Conservation (phyloP, 2,888 invertebrate species). For the Metellina segmentata region DNA sequence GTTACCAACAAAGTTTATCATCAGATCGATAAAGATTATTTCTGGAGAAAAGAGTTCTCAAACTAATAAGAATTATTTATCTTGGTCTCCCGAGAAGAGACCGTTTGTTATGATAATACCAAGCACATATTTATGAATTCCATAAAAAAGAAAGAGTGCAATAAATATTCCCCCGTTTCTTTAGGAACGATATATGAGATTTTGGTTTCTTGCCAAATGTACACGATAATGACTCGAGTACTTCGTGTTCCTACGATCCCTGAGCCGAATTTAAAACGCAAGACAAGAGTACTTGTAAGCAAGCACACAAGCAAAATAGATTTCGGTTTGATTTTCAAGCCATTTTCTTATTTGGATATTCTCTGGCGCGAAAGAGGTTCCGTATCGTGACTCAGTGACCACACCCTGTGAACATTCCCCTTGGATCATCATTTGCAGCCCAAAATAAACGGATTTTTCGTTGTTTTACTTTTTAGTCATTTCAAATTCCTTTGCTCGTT, state of each 20-base stretch:
- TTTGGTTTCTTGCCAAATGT: neutral
- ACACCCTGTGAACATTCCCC: constrained; percentile 39
- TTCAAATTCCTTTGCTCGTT: neutral
- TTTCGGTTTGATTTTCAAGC: neutral
- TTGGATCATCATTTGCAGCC: constrained; percentile 10
- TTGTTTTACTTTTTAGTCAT: neutral
- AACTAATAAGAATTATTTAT: too few relatives aligned
- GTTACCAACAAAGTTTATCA: too few relatives aligned
- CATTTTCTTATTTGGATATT: neutral
- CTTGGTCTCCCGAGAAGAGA: too few relatives aligned
- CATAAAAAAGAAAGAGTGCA: too few relatives aligned
- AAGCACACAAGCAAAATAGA: neutral
- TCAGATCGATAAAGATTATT: too few relatives aligned
- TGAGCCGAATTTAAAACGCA: neutral
- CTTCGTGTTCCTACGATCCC: neutral
- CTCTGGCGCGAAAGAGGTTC: constrained; percentile 16
- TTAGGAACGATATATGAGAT: too few relatives aligned
- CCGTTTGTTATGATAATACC: too few relatives aligned
- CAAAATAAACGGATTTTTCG: neutral
- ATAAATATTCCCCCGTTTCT: too few relatives aligned
- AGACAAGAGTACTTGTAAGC: neutral
- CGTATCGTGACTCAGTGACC: constrained; percentile 18
- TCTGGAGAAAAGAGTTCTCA: too few relatives aligned
- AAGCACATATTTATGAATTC: too few relatives aligned
- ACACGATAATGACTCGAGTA: neutral